Percentiles rank a stretch among this genome's conserved stretches.
phyloP scores from a whole-genome alignment of 2,888 invertebrate species.

The Rhamphomyia laevipes region DNA sequence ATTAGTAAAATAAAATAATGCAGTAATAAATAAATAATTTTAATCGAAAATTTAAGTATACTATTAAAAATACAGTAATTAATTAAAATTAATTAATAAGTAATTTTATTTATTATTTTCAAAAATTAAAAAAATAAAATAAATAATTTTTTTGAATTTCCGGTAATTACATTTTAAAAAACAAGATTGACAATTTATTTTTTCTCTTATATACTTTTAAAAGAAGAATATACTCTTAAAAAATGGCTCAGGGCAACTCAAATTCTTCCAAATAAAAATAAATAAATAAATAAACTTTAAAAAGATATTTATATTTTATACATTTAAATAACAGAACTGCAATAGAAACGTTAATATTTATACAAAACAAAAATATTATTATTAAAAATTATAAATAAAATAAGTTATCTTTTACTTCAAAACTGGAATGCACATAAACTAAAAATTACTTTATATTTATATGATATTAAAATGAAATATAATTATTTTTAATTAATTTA shows the following conservation, averaged over 20 bases:
- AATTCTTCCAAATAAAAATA: slow-evolving; percentile 34
- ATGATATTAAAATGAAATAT: no score
- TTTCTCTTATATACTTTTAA: neutral
- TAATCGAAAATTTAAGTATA: no score
- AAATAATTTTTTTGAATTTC: slow-evolving; percentile 2
- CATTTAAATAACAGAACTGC: slow-evolving; percentile 16
- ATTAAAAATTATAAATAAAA: slow-evolving; percentile 7
- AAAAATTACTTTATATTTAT: no score
- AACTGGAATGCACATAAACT: no score
- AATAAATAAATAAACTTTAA: neutral
- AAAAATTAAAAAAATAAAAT: neutral
- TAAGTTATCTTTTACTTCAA: no score
- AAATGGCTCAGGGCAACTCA: slow-evolving; percentile 40
- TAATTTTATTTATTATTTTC: neutral
- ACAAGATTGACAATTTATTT: neutral
- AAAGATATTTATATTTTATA: slow-evolving; percentile 9
- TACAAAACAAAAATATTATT: slow-evolving; percentile 6
- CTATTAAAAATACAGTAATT: neutral
- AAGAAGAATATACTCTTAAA: slow-evolving; percentile 14
- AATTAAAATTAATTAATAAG: slow-evolving; percentile 6
- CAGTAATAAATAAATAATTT: neutral
- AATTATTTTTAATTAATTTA: no score
- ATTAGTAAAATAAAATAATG: neutral
- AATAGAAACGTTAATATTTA: slow-evolving; percentile 18
- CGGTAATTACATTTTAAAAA: neutral